Base-by-base conservation (phyloP, 2,888 invertebrate genomes). In the Allacma fusca region DNA sequence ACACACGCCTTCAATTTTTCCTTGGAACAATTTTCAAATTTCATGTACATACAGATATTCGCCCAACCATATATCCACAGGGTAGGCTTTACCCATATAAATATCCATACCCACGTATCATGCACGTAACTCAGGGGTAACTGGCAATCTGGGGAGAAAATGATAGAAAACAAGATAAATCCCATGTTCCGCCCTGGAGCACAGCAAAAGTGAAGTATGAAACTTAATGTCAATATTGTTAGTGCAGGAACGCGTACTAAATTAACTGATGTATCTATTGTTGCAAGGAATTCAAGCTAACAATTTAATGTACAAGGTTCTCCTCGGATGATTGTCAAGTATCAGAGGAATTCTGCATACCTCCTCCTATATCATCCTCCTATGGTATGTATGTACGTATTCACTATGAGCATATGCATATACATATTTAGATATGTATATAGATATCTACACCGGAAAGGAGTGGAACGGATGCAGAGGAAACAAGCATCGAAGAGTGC, bases 391-490 rank as follows among this genome's bases (percentile, higher is more conserved):
- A n/a, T 34, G 34, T 34, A 34, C 5, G 34, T 34, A 34, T 34
- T 34, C 34, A 34, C n/a, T n/a, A n/a, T n/a, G n/a, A n/a, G n/a
- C n/a, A n/a, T n/a, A n/a, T 40, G 40, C 5, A 40, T 13, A 5
- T 40, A 40, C 40, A 40, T 9, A 13, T 40, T 13, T 40, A 40
- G 40, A 40, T 34, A 50, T 5, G 50, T 19, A 50, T 7, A 9
- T 34, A 50, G 4, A 16, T 2, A 13, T 50, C 7, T 50, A 50
- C 4, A 50, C 4, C 2, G n/a, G 16, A 19, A 13, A 16, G n/a
- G 50, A 50, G 50, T n/a, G 50, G n/a, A n/a, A 50, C 50, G 50
- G 50, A 50, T 50, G 50, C 9, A 16, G 50, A 50, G 50, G 50
- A 50, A 50, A 50, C 50, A 50, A 50, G 50, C 1, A n/a, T 50